Percentiles rank a stretch among this genome's conserved stretches.
phyloP scores from a whole-genome alignment of 1,140 invertebrate genomes.

The Drosophila rufa region DNA sequence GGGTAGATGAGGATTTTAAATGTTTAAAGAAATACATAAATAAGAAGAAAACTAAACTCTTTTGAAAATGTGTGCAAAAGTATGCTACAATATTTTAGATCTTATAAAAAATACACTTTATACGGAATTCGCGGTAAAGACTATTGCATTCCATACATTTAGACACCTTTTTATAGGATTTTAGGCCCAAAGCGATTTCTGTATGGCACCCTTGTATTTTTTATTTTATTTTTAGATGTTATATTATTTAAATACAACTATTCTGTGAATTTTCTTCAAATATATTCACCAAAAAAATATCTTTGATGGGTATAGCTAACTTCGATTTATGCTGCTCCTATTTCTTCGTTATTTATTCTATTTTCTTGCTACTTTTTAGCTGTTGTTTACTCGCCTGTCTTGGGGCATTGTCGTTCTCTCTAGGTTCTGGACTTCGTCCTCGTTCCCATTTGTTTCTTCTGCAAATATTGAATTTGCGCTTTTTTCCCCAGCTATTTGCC shows the following conservation, averaged over 20 bases:
- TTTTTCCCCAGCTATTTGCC: conserved; percentile 52
- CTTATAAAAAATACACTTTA: too few species aligned
- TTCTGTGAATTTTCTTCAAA: too few species aligned
- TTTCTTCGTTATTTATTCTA: conserved; percentile 24
- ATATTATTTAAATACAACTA: too few species aligned
- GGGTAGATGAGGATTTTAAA: background rate
- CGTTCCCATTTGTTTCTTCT: conserved; percentile 69
- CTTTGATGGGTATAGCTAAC: background rate
- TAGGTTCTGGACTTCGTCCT: conserved; percentile 18
- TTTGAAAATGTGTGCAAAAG: background rate
- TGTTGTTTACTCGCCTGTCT: conserved; percentile 61
- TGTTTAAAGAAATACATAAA: background rate
- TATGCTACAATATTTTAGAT: background rate
- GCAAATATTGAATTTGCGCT: conserved; percentile 80
- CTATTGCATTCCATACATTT: background rate
- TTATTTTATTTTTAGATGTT: background rate
- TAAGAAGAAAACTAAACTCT: background rate
- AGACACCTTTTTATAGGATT: background rate
- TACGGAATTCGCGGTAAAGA: too few species aligned
- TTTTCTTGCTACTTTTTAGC: conserved; percentile 39
- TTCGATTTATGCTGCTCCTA: background rate
- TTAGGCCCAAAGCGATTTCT: background rate
- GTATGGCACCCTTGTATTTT: background rate
- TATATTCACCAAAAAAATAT: too few species aligned
- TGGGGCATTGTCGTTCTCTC: conserved; percentile 32